phyloP scores from a whole-genome alignment of 2,113 vertebrate genomes.

The Leuciscus idus region DNA sequence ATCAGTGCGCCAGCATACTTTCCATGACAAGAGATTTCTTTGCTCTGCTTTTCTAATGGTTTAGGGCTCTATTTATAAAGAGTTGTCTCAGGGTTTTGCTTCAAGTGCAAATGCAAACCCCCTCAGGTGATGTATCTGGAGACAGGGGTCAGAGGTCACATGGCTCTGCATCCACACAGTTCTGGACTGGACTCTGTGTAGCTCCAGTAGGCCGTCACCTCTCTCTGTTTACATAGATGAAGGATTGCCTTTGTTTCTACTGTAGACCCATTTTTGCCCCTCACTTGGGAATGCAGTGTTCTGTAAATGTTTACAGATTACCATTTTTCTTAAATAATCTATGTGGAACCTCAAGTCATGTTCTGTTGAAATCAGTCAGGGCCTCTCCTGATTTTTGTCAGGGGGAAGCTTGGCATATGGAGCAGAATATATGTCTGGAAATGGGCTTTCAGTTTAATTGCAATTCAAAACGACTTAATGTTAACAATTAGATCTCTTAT shows the following conservation, averaged over 20 bases:
- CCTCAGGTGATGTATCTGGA: slow-evolving; percentile 48
- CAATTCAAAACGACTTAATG: neutral
- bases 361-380: slow-evolving; percentile 69
- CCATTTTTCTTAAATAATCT: slow-evolving; percentile 75
- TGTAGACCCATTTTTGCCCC: slow-evolving; percentile 62
- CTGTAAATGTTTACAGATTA: slow-evolving; percentile 87
- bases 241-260: slow-evolving; percentile 66
- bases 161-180: slow-evolving; percentile 10
- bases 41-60: slow-evolving; percentile 69
- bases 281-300: slow-evolving; percentile 71
- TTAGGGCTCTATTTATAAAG: slow-evolving; percentile 76
- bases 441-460: slow-evolving; percentile 48
- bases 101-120: slow-evolving; percentile 65
- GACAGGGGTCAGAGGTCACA: slow-evolving; percentile 41
- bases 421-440: slow-evolving; percentile 58
- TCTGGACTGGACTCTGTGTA: neutral
- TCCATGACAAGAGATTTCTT: slow-evolving; percentile 91
- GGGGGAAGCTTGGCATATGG: slow-evolving; percentile 63
- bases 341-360: slow-evolving; percentile 70
- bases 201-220: slow-evolving; percentile 29
- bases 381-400: slow-evolving; percentile 62
- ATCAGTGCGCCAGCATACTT: slow-evolving; percentile 93
- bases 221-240: slow-evolving; percentile 66
- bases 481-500: neutral
- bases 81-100: slow-evolving; percentile 63